These are phyloP conservation scores for Ctena decussata DNA, from an alignment of 2,888 invertebrate species.

Conservation along the genomic window DNA sequence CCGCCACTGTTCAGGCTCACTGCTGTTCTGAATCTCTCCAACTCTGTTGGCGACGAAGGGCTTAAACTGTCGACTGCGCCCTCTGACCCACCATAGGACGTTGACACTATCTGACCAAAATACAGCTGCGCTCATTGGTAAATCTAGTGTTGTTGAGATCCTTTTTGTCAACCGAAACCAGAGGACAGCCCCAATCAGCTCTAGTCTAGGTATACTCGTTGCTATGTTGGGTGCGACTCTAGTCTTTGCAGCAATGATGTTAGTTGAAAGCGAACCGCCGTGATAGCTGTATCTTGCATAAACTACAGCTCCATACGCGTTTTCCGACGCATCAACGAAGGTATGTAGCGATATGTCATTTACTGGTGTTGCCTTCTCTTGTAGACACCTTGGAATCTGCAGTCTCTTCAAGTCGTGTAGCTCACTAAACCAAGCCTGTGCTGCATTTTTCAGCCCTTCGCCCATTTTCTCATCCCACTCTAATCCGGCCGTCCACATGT, in stretches of 20 bases:
- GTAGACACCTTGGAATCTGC: slow-evolving; percentile 43
- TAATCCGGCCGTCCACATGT: no score
- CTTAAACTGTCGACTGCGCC: no score
- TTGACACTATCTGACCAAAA: slow-evolving; percentile 46
- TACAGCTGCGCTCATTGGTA: neutral
- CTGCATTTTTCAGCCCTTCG: neutral
- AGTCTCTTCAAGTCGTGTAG: slow-evolving; percentile 63
- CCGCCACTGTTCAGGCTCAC: slow-evolving; percentile 40
- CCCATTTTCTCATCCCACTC: slow-evolving; percentile 76
- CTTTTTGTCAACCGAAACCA: neutral
- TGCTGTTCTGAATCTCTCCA: no score
- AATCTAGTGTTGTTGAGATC: neutral
- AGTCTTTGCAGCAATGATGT: slow-evolving; percentile 33
- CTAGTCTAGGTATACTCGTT: slow-evolving; percentile 32
- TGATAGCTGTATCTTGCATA: slow-evolving; percentile 32
- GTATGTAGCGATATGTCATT: slow-evolving; percentile 39
- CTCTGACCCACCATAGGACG: no score
- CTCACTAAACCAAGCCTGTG: neutral
- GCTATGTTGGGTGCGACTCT: slow-evolving; percentile 39
- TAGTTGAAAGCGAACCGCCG: neutral
- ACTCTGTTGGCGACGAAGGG: no score
- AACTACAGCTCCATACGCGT: slow-evolving; percentile 38
- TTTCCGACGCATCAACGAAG: slow-evolving; percentile 52
- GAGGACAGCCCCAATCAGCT: slow-evolving; percentile 34
- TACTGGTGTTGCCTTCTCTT: neutral